Percentiles rank a stretch among this genome's conserved stretches.
Evolutionary conservation across 2,797 vertebrate genomes (phyloP).

Genomic region (Helarctos malayanus): DNA sequence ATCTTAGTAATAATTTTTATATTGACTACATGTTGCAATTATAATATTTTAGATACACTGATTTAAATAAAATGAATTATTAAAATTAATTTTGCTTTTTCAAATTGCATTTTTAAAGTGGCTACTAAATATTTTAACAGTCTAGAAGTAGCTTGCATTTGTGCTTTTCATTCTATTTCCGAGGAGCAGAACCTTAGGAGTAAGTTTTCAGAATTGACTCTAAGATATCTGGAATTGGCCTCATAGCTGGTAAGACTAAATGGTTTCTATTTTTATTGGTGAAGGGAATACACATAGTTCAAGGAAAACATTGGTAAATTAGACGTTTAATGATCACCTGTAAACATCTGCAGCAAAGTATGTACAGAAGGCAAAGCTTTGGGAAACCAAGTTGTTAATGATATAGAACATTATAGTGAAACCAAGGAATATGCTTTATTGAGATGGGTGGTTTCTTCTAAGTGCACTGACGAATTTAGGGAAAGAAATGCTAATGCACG

Average conservation of each 20-base stretch:
- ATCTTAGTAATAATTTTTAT: neutral
- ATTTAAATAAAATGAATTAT: neutral
- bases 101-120: neutral
- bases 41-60: neutral
- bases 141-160: neutral
- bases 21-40: neutral
- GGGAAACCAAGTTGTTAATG: neutral
- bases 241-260: neutral
- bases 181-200: neutral
- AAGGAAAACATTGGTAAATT: neutral
- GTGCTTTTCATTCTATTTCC: neutral
- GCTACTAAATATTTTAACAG: neutral
- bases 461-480: neutral
- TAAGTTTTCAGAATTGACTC: neutral
- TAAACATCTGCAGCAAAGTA: neutral
- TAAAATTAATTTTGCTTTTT: neutral
- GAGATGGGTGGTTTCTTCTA: neutral
- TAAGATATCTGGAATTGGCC: neutral
- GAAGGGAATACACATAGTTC: neutral
- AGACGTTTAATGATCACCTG: neutral
- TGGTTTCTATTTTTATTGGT: neutral
- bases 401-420: neutral
- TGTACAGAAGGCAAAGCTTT: neutral
- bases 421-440: neutral
- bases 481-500: neutral